Evolutionary conservation across 2,888 invertebrate genomes (phyloP), one percentile per base, ranked within the genome.

Genomic region (Hirtodrosophila cameraria): DNA sequence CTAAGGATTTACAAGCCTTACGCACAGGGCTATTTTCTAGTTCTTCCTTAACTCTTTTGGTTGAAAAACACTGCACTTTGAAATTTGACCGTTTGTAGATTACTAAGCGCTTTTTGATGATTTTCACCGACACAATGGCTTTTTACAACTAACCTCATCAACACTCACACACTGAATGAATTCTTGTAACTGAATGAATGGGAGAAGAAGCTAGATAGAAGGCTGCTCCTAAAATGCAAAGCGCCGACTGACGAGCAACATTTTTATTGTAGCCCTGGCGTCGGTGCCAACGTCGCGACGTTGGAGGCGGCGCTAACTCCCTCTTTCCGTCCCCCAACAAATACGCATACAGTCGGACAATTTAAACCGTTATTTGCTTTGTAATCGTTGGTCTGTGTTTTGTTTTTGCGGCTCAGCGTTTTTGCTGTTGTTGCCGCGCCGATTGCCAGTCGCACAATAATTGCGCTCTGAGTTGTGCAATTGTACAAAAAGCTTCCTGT

Each of bases 141-240:
- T 42, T 63, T 75, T 63, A 71, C 76, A 73, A 73, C 81, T 81
- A 81, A 80, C 80, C 78, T 78, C 80, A 80, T 81, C 80, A 80
- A 80, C 80, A 80, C 80, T 80, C 84, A 80, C 80, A 81, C 84
- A 80, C 84, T 73, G 81, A 80, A 84, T 80, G 80, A 78, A 64
- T 58, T 69, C 58, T 65, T 61, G 68, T 60, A 61, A 65, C 74
- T 79, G 81, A 77, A 80, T 80, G 81, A 79, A 60, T 57, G 69
- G 65, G 50, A 58, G 67, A 45, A 67, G 66, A 33, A 45, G 63
- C 62, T 39, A 52, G 13, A 31, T 28, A 27, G 50, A 41, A 41
- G 62, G 53, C 46, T 46, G 62, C 58, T 55, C 38, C 65, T 60
- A 39, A 59, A 57, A 63, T 68, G 64, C 67, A 72, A 54, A 68